Evolutionary conservation across 2,113 vertebrate species (phyloP).

Genomic region (Lamprotornis superbus): DNA sequence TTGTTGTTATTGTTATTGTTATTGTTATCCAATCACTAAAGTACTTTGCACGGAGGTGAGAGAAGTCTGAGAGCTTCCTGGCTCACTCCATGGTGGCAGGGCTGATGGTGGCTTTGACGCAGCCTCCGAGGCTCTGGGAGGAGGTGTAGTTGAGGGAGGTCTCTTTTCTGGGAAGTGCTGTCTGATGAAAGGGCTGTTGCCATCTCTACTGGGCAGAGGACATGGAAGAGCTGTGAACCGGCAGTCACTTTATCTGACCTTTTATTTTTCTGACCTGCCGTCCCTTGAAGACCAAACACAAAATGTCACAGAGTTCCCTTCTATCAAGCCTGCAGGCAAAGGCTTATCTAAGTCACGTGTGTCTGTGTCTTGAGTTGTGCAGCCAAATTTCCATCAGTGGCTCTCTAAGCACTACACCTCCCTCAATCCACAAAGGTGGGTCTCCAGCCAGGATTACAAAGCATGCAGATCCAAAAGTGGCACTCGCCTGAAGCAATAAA

Average conservation of each 20-base stretch:
- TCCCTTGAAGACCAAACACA: not conserved
- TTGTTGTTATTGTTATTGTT: not conserved
- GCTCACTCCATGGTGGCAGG: not conserved
- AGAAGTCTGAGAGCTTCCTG: not conserved
- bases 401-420: not conserved
- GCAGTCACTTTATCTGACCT: slow-evolving; percentile 22
- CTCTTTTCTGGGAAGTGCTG: not conserved
- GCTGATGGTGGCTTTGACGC: not conserved
- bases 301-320: not conserved
- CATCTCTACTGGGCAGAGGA: not conserved
- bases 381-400: not conserved
- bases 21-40: not conserved
- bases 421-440: not conserved
- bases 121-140: rapidly evolving
- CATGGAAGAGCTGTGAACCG: rapidly evolving
- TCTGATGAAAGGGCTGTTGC: not conserved
- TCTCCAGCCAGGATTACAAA: not conserved
- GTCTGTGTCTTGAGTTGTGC: not conserved
- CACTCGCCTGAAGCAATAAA: not conserved
- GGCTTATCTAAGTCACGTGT: not conserved
- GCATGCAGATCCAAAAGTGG: not conserved
- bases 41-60: not conserved
- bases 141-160: not conserved
- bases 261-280: not conserved
- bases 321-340: not conserved